A percentile compares a stretch with the other conserved stretches of the same genome.
Conservation (phyloP, 2,888 invertebrate genomes). For the Dicycla oo region DNA sequence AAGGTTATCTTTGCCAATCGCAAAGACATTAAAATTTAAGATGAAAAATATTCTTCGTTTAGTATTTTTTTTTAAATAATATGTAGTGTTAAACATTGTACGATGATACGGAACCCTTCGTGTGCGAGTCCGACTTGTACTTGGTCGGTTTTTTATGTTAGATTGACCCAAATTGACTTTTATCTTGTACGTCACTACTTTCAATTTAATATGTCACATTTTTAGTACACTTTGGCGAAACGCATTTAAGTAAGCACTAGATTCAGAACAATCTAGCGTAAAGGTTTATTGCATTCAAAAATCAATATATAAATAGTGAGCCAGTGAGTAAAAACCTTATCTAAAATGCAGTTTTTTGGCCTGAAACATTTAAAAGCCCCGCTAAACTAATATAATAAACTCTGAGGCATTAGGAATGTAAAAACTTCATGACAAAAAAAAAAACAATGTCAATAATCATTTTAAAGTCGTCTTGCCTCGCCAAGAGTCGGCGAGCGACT, state of each 20-base stretch:
- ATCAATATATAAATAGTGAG: neutral
- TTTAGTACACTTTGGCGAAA: neutral
- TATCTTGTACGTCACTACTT: neutral
- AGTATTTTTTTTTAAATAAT: no score
- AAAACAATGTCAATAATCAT: neutral
- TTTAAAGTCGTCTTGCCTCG: conserved; percentile 5
- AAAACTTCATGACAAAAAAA: neutral
- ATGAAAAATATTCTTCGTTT: no score
- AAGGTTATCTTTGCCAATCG: no score
- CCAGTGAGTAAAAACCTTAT: neutral
- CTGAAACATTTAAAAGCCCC: neutral
- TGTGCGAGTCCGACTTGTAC: no score
- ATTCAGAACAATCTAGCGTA: no score
- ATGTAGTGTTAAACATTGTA: no score
- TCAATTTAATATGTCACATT: neutral
- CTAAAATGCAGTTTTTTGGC: neutral
- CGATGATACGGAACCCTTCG: no score
- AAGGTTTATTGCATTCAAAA: neutral
- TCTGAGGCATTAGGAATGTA: neutral
- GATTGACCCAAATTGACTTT: neutral
- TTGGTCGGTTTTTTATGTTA: no score
- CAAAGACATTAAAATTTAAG: no score
- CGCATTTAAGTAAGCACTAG: no score
- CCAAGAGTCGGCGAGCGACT: conserved; percentile 54
- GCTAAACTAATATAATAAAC: neutral